These are phyloP conservation scores for Struthio camelus DNA, from an alignment of 2,113 vertebrate species.

Conservation along the genomic window DNA sequence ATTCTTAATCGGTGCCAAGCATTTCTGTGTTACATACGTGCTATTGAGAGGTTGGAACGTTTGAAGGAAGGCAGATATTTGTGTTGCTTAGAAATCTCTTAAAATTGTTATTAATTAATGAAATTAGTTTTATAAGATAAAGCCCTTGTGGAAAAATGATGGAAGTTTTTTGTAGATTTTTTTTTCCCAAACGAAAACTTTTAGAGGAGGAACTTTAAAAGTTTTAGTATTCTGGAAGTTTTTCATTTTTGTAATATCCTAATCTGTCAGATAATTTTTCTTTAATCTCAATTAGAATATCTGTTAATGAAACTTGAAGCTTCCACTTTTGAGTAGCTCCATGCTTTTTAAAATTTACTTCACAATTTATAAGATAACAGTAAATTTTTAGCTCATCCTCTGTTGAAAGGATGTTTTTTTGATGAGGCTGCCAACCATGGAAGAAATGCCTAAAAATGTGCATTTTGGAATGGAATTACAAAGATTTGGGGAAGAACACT, in stretches of 20 bases:
- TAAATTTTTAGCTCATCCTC: neutral
- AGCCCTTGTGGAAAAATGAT: neutral
- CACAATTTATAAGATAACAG: neutral
- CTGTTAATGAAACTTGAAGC: neutral
- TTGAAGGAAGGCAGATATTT: neutral
- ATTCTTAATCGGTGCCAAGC: neutral
- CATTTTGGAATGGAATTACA: neutral
- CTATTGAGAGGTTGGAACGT: neutral
- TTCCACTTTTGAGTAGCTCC: neutral
- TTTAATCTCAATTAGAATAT: neutral
- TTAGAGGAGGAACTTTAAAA: neutral
- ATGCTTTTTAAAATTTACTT: neutral
- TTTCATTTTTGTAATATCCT: neutral
- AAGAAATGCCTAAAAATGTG: neutral
- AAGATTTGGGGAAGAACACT: neutral
- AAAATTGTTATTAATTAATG: neutral
- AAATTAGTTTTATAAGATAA: neutral
- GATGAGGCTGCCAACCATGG: neutral
- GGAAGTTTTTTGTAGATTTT: neutral
- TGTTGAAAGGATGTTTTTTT: neutral
- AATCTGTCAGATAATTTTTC: neutral
- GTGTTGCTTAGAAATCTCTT: neutral
- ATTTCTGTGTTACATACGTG: neutral
- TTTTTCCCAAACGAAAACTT: neutral
- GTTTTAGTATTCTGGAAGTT: neutral